Evolutionary conservation across 2,888 invertebrate genomes (phyloP).

Genomic region (Patella pellucida): DNA sequence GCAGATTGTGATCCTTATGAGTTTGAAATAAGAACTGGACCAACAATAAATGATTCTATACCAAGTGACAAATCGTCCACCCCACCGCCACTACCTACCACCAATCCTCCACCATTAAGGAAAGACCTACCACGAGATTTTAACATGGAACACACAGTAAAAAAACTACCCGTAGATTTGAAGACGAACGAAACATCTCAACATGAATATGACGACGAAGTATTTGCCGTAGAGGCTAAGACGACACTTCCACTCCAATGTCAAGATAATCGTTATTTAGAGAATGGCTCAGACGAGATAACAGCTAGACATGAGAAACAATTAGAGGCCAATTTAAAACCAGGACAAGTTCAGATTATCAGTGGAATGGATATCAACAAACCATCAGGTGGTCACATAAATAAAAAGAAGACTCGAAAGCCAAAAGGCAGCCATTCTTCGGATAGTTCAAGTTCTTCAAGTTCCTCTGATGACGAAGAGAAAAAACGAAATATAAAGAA

Average conservation of each 20-base stretch:
- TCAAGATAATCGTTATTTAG: neutral
- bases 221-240: neutral
- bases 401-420: neutral
- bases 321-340: neutral
- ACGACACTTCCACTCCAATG: neutral
- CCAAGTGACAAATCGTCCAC: neutral
- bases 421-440: neutral
- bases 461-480: neutral
- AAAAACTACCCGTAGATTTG: neutral
- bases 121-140: neutral
- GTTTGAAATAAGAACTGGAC: no score
- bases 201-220: neutral
- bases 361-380: neutral
- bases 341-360: neutral
- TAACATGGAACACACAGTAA: constrained; percentile 1
- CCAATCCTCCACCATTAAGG: neutral
- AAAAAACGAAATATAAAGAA: neutral
- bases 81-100: neutral
- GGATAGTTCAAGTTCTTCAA: neutral
- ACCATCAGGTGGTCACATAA: neutral
- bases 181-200: neutral
- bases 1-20: no score
- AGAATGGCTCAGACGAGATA: neutral
- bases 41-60: no score
- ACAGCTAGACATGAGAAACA: neutral